A percentile compares a stretch with the other conserved stretches of the same genome.
These are phyloP conservation scores for Octopus sinensis DNA, from an alignment of 1,140 invertebrate species.

Conservation along the genomic window DNA sequence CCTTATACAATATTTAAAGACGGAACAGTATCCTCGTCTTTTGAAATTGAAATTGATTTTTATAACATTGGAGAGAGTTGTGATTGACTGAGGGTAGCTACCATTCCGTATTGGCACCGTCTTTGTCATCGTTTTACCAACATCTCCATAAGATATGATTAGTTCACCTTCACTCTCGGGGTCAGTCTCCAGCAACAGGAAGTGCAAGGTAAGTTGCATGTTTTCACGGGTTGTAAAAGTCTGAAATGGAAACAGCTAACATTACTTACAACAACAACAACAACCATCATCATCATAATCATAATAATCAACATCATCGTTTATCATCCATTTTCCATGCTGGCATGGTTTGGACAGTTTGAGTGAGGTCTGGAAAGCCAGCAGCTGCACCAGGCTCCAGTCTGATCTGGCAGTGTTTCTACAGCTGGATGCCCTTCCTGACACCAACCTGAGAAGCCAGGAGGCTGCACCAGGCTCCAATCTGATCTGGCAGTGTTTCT, in stretches of 20 bases:
- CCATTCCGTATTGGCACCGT: constrained; percentile 46
- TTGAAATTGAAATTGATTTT: constrained; percentile 38
- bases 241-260: constrained; percentile 28
- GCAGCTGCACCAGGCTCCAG: too few species aligned
- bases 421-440: too few species aligned
- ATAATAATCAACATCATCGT: too few species aligned
- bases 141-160: constrained; percentile 24
- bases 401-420: too few species aligned
- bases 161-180: constrained; percentile 39
- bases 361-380: too few species aligned
- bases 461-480: too few species aligned
- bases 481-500: too few species aligned
- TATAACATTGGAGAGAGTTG: constrained; percentile 35
- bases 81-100: constrained; percentile 49
- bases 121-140: constrained; percentile 1
- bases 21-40: not conserved
- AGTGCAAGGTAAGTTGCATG: constrained; percentile 44
- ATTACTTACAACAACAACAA: too few species aligned
- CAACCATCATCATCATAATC: too few species aligned
- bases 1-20: constrained; percentile 42
- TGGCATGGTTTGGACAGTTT: too few species aligned
- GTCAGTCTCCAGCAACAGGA: constrained; percentile 49
- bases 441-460: too few species aligned
- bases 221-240: constrained; percentile 33
- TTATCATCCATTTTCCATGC: too few species aligned